Conservation (phyloP, 2,888 invertebrate species). For the Coelopa pilipes region DNA sequence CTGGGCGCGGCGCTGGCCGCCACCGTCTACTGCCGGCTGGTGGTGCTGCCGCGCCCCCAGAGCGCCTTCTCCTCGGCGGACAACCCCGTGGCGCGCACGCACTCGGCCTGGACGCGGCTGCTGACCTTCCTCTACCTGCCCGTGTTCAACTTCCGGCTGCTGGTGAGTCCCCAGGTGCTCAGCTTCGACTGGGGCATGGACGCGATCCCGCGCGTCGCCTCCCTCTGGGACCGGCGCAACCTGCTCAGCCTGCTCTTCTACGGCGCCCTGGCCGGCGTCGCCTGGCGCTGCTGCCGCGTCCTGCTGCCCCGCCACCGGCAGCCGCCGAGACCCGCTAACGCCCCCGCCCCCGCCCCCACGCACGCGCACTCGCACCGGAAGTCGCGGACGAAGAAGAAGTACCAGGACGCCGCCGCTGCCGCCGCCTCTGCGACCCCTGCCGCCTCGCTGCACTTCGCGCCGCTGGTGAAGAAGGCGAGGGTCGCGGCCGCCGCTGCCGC, state of each 20-base stretch:
- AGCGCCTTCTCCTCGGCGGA: constrained; percentile 89
- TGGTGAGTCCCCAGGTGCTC: constrained; percentile 86
- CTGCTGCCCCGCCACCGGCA: constrained; percentile 43
- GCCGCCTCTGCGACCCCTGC: constrained; percentile 38
- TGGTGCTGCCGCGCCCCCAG: constrained; percentile 77
- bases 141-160: constrained; percentile 86
- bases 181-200: constrained; percentile 99
- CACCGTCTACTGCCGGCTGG: constrained; percentile 80
- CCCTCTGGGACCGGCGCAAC: constrained; percentile 83
- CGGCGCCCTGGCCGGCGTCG: constrained; percentile 64
- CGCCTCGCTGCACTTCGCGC: constrained; percentile 36
- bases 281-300: constrained; percentile 56
- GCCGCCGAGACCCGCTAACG: constrained; percentile 25
- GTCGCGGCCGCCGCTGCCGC: no score
- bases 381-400: constrained; percentile 63
- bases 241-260: constrained; percentile 82
- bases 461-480: constrained; percentile 47
- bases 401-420: constrained; percentile 28
- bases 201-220: constrained; percentile 86
- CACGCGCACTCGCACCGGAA: constrained; percentile 56
- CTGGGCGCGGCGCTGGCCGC: constrained; percentile 75
- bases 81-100: constrained; percentile 93
- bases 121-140: constrained; percentile 94
- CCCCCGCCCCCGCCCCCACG: constrained; percentile 49
- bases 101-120: constrained; percentile 81